phyloP scores from a whole-genome alignment of 2,113 vertebrate species.

The Scomber scombrus region DNA sequence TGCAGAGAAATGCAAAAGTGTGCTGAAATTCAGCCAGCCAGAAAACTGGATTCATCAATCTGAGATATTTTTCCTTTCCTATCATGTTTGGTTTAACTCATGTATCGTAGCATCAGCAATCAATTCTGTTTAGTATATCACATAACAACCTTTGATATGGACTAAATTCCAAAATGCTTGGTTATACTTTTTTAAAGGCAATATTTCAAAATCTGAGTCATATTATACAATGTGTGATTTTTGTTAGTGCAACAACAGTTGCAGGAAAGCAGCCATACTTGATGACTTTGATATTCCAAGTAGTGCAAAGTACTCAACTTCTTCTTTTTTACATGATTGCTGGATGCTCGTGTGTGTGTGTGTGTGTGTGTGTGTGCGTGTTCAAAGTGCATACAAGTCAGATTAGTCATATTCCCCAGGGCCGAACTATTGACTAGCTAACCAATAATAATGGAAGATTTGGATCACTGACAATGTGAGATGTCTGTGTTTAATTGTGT shows the following conservation, averaged over 20 bases:
- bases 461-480: constrained; percentile 53
- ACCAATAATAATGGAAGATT: constrained; percentile 61
- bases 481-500: constrained; percentile 21
- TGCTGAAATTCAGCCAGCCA: not conserved
- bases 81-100: too few species aligned
- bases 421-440: constrained; percentile 35
- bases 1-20: not conserved
- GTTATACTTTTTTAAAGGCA: not conserved
- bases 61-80: too few species aligned
- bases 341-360: not conserved
- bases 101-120: not conserved
- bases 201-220: too few species aligned
- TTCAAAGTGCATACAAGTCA: not conserved
- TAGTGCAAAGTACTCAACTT: not conserved
- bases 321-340: not conserved
- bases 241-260: not conserved
- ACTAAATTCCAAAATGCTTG: not conserved
- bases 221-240: too few species aligned
- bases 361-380: not conserved
- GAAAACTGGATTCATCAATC: too few species aligned
- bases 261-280: not conserved
- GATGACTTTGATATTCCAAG: not conserved
- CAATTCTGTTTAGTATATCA: not conserved
- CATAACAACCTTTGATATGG: too few species aligned
- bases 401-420: constrained; percentile 39